Evolutionary conservation across 35 echinoderm and acorn worm species (phyloP).

Genomic region (Acanthaster planci): DNA sequence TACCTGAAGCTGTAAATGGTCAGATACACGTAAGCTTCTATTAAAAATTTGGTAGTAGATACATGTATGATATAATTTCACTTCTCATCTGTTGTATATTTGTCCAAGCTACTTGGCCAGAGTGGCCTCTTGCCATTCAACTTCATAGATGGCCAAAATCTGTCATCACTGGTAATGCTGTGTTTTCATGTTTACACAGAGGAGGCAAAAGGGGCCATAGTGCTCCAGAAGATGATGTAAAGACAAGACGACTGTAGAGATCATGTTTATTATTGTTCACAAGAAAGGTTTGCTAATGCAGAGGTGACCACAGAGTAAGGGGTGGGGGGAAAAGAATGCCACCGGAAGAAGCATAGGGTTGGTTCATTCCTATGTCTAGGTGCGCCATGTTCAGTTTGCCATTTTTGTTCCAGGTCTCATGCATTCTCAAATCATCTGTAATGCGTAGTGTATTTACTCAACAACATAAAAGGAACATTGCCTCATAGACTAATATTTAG

Average conservation of each 20-base stretch:
- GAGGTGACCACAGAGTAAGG: not conserved
- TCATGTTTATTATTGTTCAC: constrained; percentile 1
- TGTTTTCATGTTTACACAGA: constrained; percentile 21
- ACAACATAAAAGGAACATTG: too few relatives aligned
- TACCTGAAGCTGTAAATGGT: too few relatives aligned
- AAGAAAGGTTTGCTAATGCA: not conserved
- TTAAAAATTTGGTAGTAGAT: not conserved
- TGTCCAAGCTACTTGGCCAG: not conserved
- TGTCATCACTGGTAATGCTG: not conserved
- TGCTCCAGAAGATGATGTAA: not conserved
- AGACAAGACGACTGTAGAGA: not conserved
- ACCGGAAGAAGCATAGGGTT: not conserved
- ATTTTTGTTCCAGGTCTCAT: too few relatives aligned
- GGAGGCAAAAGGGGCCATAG: not conserved
- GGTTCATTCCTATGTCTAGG: not conserved
- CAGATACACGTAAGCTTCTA: too few relatives aligned
- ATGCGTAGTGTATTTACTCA: too few relatives aligned
- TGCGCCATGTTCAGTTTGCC: too few relatives aligned
- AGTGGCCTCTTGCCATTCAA: not conserved
- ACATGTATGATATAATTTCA: constrained; percentile 13
- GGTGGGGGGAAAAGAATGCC: not conserved
- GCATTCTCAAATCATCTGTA: too few relatives aligned
- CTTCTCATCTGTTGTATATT: constrained; percentile 24
- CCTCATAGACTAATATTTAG: too few relatives aligned
- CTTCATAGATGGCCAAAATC: not conserved